These are phyloP conservation scores for Gerris lacustris DNA, from an alignment of 2,888 invertebrate genomes.

Conservation along the genomic window DNA sequence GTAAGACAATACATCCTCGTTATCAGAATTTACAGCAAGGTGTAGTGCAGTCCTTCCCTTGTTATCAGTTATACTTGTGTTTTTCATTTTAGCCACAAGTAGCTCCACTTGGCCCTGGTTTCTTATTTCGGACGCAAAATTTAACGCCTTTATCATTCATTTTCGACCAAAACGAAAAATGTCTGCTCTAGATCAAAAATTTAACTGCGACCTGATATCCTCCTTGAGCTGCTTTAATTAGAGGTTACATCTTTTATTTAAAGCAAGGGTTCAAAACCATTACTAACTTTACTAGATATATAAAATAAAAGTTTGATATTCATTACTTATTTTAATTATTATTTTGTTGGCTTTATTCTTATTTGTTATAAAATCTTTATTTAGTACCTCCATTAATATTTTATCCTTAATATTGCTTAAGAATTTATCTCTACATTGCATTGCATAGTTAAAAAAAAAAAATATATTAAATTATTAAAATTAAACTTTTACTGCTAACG, in stretches of 20 bases:
- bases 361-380: too few relatives aligned
- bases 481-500: too few relatives aligned
- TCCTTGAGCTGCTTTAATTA: background rate
- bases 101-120: background rate
- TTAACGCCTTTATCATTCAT: background rate
- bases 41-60: background rate
- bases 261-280: background rate
- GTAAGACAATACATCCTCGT: background rate
- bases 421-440: too few relatives aligned
- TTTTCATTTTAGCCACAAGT: background rate
- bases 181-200: background rate
- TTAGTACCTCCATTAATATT: too few relatives aligned
- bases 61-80: background rate
- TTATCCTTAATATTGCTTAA: too few relatives aligned
- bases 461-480: too few relatives aligned
- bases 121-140: background rate
- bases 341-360: too few relatives aligned
- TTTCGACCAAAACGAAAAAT: background rate
- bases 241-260: background rate
- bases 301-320: background rate
- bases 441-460: too few relatives aligned
- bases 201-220: background rate
- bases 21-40: background rate
- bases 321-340: too few relatives aligned
- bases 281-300: background rate